Evolutionary conservation across 1,140 invertebrate species (phyloP).

Genomic region (Ceratina japonica): DNA sequence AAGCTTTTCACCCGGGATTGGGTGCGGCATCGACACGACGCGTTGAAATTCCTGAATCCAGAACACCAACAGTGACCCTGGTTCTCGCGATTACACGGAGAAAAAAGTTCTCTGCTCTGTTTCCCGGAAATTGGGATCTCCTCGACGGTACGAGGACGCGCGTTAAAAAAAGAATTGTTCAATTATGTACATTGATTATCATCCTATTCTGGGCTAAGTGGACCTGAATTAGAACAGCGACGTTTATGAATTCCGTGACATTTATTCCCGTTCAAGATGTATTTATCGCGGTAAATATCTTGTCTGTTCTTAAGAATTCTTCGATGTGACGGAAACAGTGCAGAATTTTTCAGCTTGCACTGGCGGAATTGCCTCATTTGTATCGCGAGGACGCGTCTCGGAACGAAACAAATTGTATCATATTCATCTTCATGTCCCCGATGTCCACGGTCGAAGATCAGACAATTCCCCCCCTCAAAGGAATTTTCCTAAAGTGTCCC

Average conservation of each 20-base stretch:
- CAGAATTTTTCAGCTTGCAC: neutral
- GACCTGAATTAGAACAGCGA: no score
- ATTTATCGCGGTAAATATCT: neutral
- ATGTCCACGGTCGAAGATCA: conserved; percentile 1
- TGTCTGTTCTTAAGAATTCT: neutral
- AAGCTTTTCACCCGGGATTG: neutral
- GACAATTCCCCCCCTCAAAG: neutral
- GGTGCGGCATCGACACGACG: neutral
- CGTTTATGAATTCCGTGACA: no score
- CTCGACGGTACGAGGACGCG: no score
- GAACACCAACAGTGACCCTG: neutral
- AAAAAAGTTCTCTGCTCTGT: neutral
- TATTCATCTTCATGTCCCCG: conserved; percentile 26
- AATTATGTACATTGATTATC: no score
- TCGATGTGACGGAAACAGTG: no score
- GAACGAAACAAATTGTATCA: conserved; percentile 60
- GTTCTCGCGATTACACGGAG: no score
- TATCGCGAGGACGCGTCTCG: conserved; percentile 57
- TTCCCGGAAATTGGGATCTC: no score
- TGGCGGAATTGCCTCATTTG: conserved; percentile 61
- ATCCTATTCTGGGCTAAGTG: no score
- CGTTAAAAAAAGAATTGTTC: no score
- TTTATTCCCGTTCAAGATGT: no score
- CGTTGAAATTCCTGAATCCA: conserved; percentile 6
- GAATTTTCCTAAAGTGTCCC: no score